Percentiles rank a stretch among this genome's conserved stretches.
These are phyloP conservation scores for Argya squamiceps DNA, from an alignment of 2,797 vertebrate genomes.

Conservation along the genomic window DNA sequence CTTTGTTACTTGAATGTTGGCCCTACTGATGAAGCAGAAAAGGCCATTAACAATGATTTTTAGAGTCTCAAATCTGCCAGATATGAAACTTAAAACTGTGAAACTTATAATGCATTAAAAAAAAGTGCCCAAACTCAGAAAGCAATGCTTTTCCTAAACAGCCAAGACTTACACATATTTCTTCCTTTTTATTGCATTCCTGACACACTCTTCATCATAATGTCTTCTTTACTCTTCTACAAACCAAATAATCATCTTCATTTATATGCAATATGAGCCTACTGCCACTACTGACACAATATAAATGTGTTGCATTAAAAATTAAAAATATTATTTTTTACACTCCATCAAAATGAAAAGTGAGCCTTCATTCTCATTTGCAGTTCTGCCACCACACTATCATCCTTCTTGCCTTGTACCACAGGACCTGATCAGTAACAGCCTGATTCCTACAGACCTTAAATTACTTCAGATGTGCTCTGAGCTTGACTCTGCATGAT, in stretches of 20 bases:
- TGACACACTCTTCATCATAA: conserved; percentile 43
- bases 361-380: conserved; percentile 56
- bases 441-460: conserved; percentile 33
- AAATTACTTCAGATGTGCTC: conserved; percentile 53
- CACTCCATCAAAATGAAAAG: conserved; percentile 76
- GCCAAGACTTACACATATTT: not conserved
- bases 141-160: conserved; percentile 46
- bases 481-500: conserved; percentile 39
- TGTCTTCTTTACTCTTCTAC: conserved; percentile 31
- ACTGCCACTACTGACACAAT: conserved; percentile 56
- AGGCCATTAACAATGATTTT: conserved; percentile 67
- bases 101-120: conserved; percentile 25
- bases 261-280: conserved; percentile 56
- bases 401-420: conserved; percentile 52
- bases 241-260: conserved; percentile 63
- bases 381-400: not conserved
- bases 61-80: conserved; percentile 53
- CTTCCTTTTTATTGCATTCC: conserved; percentile 31
- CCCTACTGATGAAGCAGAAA: conserved; percentile 68
- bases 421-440: conserved; percentile 14
- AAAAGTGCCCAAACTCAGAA: conserved; percentile 15
- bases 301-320: conserved; percentile 79
- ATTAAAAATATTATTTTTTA: conserved; percentile 81
- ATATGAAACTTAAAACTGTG: conserved; percentile 56
- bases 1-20: conserved; percentile 67